phyloP scores from a whole-genome alignment of 2,888 invertebrate genomes.

The Lochmaea capreae region DNA sequence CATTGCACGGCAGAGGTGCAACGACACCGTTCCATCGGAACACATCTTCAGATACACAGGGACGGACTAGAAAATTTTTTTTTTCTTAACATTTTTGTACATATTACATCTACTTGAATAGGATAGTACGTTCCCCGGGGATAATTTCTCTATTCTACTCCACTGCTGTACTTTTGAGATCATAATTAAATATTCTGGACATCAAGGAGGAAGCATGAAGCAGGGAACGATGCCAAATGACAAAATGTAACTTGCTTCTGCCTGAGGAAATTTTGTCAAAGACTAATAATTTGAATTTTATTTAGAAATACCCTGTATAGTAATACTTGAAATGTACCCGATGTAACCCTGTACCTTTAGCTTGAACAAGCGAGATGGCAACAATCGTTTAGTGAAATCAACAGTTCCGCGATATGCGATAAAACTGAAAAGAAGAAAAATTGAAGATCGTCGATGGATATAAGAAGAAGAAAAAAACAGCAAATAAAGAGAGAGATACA shows the following conservation, averaged over 20 bases:
- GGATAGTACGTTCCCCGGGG: too few species aligned
- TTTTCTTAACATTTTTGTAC: too few species aligned
- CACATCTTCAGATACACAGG: constrained; percentile 32
- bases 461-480: constrained; percentile 9
- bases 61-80: constrained; percentile 16
- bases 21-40: constrained; percentile 57
- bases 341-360: constrained; percentile 5
- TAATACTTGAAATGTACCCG: not conserved
- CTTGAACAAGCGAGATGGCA: constrained; percentile 24
- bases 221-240: too few species aligned
- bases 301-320: too few species aligned
- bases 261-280: too few species aligned
- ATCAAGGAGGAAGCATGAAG: too few species aligned
- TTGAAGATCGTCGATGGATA: constrained; percentile 33
- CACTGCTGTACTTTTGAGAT: too few species aligned
- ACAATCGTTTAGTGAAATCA: constrained; percentile 31
- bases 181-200: too few species aligned
- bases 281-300: too few species aligned
- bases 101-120: too few species aligned
- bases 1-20: constrained; percentile 59
- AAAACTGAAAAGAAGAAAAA: constrained; percentile 43
- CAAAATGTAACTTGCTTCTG: too few species aligned
- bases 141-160: too few species aligned
- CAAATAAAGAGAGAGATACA: constrained; percentile 13
- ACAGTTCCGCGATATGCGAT: constrained; percentile 38